These are phyloP conservation scores for Brachypodius melanocephalos DNA, from an alignment of 2,113 vertebrate species.

Conservation along the genomic window DNA sequence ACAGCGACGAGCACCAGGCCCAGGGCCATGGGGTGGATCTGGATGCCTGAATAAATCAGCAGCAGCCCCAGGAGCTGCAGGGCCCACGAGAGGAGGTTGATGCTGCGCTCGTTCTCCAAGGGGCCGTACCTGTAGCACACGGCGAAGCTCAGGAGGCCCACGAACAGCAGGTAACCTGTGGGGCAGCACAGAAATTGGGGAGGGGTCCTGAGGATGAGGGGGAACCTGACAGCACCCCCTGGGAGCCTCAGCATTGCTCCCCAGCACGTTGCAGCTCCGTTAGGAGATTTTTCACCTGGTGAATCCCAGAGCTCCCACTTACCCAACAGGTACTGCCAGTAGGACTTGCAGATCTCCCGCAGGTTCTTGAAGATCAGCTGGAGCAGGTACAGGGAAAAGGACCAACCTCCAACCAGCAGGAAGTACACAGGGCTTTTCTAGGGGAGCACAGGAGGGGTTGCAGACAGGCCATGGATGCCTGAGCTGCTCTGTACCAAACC, in stretches of 20 bases:
- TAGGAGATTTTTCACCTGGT: fast-evolving
- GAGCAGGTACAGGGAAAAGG: slow-evolving; percentile 93
- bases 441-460: background rate
- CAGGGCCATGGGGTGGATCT: slow-evolving; percentile 86
- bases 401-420: slow-evolving; percentile 90
- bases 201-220: background rate
- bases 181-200: background rate
- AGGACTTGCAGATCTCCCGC: slow-evolving; percentile 80
- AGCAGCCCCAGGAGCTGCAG: slow-evolving; percentile 88
- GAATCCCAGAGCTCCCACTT: background rate
- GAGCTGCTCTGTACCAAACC: background rate
- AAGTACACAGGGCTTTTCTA: slow-evolving; percentile 92
- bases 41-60: slow-evolving; percentile 85
- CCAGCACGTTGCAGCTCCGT: fast-evolving
- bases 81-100: slow-evolving; percentile 91
- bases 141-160: slow-evolving; percentile 89
- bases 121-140: slow-evolving; percentile 94
- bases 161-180: slow-evolving; percentile 80
- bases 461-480: no score
- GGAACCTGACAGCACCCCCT: fast-evolving
- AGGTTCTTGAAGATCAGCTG: slow-evolving; percentile 92
- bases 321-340: slow-evolving; percentile 91
- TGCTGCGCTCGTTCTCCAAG: slow-evolving; percentile 85
- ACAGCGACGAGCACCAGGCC: slow-evolving; percentile 79
- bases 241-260: fast-evolving